Percentiles rank a stretch among this genome's conserved stretches.
phyloP scores from a whole-genome alignment of 2,888 invertebrate species.

The Lasioglossum vierecki region DNA sequence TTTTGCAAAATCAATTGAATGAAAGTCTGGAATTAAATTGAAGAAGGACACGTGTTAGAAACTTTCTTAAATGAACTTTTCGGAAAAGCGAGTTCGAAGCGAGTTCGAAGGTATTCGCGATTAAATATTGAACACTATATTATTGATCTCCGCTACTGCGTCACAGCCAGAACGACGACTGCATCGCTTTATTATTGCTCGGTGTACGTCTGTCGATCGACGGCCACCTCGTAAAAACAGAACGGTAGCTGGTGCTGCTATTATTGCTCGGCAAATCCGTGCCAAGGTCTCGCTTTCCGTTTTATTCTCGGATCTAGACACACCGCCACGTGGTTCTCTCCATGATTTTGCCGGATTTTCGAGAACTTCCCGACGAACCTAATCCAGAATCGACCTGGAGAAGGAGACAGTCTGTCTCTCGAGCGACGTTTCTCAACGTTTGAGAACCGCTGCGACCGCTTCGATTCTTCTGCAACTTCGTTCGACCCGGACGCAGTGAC shows the following conservation, averaged over 20 bases:
- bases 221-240: slow-evolving; percentile 58
- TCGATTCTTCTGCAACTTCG: slow-evolving; percentile 55
- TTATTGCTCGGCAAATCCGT: slow-evolving; percentile 62
- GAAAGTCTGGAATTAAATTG: too few species aligned
- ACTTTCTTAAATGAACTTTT: neutral
- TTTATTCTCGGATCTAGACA: slow-evolving; percentile 65
- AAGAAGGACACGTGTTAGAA: too few species aligned
- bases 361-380: neutral
- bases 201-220: slow-evolving; percentile 22
- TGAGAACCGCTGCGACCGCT: slow-evolving; percentile 55
- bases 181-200: slow-evolving; percentile 23
- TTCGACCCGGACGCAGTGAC: slow-evolving; percentile 62
- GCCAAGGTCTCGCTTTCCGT: slow-evolving; percentile 70
- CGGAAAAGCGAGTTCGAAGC: neutral
- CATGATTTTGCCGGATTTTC: neutral
- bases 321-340: slow-evolving; percentile 36
- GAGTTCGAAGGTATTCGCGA: neutral
- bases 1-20: neutral
- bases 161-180: neutral
- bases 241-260: slow-evolving; percentile 34
- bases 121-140: neutral
- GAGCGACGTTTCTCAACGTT: neutral
- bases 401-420: neutral
- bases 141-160: slow-evolving; percentile 12
- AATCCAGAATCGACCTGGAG: neutral